phyloP scores from a whole-genome alignment of 1,140 invertebrate species.

The Eubasilissa regina region DNA sequence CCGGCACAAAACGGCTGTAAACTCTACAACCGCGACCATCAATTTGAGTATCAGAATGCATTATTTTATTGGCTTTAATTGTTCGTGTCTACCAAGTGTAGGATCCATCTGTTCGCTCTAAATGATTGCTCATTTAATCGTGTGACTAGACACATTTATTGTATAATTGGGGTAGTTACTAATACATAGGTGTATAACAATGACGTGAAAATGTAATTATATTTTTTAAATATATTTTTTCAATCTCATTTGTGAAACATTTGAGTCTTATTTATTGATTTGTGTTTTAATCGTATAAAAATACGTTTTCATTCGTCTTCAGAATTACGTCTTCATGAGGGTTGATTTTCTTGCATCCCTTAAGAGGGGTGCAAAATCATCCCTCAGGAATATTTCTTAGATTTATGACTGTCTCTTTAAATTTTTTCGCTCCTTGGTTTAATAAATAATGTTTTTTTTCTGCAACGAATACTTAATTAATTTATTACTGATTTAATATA shows the following conservation, averaged over 20 bases:
- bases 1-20: background rate
- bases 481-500: too few species aligned
- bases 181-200: too few species aligned
- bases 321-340: background rate
- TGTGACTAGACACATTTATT: too few species aligned
- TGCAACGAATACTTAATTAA: background rate
- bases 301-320: too few species aligned
- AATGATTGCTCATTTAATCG: too few species aligned
- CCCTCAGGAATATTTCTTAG: slow-evolving; percentile 21
- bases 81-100: slow-evolving; percentile 12
- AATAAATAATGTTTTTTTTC: background rate
- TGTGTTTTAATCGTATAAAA: too few species aligned
- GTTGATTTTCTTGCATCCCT: background rate
- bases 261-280: too few species aligned
- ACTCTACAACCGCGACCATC: background rate
- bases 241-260: too few species aligned
- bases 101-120: too few species aligned
- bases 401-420: slow-evolving; percentile 22
- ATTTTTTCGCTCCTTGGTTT: background rate
- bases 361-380: slow-evolving; percentile 19
- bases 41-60: slow-evolving; percentile 14
- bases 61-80: slow-evolving; percentile 23
- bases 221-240: too few species aligned
- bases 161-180: too few species aligned
- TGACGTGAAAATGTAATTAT: too few species aligned